Base-by-base conservation (phyloP, 1,140 invertebrate genomes). In the Liolophura sinensis region DNA sequence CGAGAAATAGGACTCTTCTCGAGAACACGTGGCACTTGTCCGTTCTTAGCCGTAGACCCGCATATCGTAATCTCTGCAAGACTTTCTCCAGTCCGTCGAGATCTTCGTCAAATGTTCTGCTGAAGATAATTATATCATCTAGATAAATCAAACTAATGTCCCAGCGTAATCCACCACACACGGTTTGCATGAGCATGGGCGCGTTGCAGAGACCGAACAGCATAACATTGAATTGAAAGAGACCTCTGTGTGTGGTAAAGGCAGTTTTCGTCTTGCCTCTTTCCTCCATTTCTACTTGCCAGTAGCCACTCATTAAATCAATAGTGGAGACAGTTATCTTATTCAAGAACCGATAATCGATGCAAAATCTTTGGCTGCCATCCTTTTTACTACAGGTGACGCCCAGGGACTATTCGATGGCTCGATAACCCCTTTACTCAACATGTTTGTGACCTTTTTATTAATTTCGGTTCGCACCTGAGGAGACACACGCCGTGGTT, bases 221-320 rank as follows among this genome's bases (percentile, higher is more conserved):
- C 65, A 72, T 63, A 0, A 64, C 63, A 14, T 55, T 48, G 25
- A 72, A 78, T 22, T 78, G 62, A 31, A 57, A 74, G 9, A 69
- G 24, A 3, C 68, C 73, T 15, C 48, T 20, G n/a, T 51, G 55
- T 27, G 68, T 71, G 18, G 27, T n/a, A 60, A 78, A 74, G 5
- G 77, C 71, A 1, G 86, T 86, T 61, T 84, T 82, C 31, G 79
- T 50, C 12, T 65, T 77, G 59, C 79, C 78, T 5, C 72, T 63
- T 16, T 63, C 15, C 9, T 78, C 58, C 18, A 88, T 62, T 47
- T 59, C 62, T 6, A 87, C 71, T 62, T 86, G 86, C 82, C 82
- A 83, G 58, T 73, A 82, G 9, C 81, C 80, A 15, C 15, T 57
- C 27, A 59, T 67, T 22, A 78, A 54, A 56, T 78, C 75, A 14